Evolutionary conservation across 2,797 vertebrate genomes (phyloP).

Genomic region (Pelobates cultripes): DNA sequence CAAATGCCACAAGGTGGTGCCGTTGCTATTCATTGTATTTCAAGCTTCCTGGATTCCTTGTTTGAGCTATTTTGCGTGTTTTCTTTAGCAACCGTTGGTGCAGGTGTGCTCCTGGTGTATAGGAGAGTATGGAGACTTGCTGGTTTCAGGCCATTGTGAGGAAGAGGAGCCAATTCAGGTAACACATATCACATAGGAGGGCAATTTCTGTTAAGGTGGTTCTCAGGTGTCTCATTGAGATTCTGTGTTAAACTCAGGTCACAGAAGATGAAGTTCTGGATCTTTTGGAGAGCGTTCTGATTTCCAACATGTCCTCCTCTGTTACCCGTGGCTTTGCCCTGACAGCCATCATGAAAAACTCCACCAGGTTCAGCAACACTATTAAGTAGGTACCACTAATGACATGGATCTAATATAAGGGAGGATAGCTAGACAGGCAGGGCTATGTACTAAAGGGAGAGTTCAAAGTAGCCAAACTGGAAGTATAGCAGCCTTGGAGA

Average conservation of each 20-base stretch:
- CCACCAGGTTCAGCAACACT: constrained; percentile 90
- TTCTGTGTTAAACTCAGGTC: constrained; percentile 73
- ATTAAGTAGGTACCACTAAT: constrained; percentile 84
- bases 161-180: constrained; percentile 99
- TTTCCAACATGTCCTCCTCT: constrained; percentile 93
- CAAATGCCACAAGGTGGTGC: background rate
- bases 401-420: background rate
- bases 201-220: too few species aligned
- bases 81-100: constrained; percentile 89
- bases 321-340: constrained; percentile 95
- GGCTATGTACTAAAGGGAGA: background rate
- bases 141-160: constrained; percentile 96
- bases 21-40: background rate
- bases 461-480: too few species aligned
- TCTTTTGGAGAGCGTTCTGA: constrained; percentile 93
- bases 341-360: constrained; percentile 98
- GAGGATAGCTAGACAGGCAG: background rate
- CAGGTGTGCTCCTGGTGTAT: constrained; percentile 99
- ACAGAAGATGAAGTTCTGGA: constrained; percentile 98
- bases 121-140: constrained; percentile 96
- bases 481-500: background rate
- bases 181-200: constrained; percentile 38
- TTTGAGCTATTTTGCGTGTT: too few species aligned
- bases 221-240: too few species aligned
- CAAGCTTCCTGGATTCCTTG: too few species aligned